These are phyloP conservation scores for Drosophila suboccidentalis DNA, from an alignment of 2,888 invertebrate genomes.

Conservation along the genomic window DNA sequence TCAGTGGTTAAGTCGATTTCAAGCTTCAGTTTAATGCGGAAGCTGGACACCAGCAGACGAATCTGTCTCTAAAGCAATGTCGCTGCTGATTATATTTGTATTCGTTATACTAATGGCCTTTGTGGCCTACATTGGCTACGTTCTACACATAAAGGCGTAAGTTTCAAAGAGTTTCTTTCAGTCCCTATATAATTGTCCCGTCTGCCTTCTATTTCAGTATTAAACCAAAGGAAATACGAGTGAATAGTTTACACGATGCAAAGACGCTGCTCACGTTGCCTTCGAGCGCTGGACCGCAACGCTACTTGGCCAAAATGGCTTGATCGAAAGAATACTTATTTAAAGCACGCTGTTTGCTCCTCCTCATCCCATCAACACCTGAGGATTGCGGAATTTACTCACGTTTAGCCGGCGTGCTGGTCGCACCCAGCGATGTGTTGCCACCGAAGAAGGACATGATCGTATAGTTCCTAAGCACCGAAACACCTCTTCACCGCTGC, in stretches of 20 bases:
- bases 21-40: conserved; percentile 42
- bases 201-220: conserved; percentile 48
- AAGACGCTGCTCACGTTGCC: conserved; percentile 57
- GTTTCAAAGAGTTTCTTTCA: conserved; percentile 18
- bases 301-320: conserved; percentile 69
- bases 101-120: conserved; percentile 44
- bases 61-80: conserved; percentile 19
- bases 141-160: conserved; percentile 70
- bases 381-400: conserved; percentile 72
- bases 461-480: conserved; percentile 6
- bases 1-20: conserved; percentile 31
- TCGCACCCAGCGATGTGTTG: conserved; percentile 86
- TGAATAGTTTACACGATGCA: conserved; percentile 60
- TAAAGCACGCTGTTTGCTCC: not conserved
- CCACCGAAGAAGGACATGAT: conserved; percentile 85
- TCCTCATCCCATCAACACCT: conserved; percentile 19
- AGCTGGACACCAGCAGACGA: conserved; percentile 28
- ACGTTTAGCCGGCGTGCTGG: conserved; percentile 87
- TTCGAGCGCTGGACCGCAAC: conserved; percentile 32
- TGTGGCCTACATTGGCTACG: conserved; percentile 52
- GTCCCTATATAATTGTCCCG: not conserved
- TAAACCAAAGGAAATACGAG: conserved; percentile 56
- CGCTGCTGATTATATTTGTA: conserved; percentile 33
- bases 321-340: conserved; percentile 19
- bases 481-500: conserved; percentile 1